Percentiles rank a stretch among this genome's conserved stretches.
Conservation (phyloP, 2,797 vertebrate species). For the Acanthopagrus latus region DNA sequence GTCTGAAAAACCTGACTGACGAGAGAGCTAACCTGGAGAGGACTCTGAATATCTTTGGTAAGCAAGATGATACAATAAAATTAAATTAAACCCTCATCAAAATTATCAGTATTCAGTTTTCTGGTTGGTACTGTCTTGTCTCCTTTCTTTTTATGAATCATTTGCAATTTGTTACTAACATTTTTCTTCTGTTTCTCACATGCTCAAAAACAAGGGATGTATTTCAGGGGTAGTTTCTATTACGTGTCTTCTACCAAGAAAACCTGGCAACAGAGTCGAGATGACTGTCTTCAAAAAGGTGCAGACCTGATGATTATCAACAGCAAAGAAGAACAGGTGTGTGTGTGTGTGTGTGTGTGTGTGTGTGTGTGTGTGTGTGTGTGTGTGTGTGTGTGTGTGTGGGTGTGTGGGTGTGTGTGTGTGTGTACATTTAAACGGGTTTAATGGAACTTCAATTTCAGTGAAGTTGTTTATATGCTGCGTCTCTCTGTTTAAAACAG, state of each 20-base stretch:
- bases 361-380: background rate
- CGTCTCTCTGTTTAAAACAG: background rate
- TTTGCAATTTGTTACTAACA: background rate
- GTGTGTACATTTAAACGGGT: background rate
- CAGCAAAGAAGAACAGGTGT: conserved; percentile 11
- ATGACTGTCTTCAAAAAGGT: conserved; percentile 1
- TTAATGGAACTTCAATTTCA: background rate
- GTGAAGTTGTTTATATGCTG: background rate
- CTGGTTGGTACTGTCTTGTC: no score
- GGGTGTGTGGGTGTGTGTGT: background rate
- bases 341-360: background rate
- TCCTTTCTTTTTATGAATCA: background rate
- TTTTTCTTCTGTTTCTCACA: background rate
- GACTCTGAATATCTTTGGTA: background rate
- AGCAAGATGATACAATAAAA: background rate
- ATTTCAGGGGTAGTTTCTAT: conserved; percentile 6
- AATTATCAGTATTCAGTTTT: background rate
- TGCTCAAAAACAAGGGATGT: background rate
- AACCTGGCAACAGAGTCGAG: background rate
- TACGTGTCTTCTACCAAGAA: background rate
- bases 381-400: background rate
- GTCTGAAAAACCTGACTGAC: background rate
- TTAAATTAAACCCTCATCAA: background rate
- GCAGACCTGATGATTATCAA: conserved; percentile 11
- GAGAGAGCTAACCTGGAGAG: background rate